These are phyloP conservation scores for Chironex yamaguchii DNA, from an alignment of 30 jellyfish, hydroid and myxozoan genomes.

Conservation along the genomic window DNA sequence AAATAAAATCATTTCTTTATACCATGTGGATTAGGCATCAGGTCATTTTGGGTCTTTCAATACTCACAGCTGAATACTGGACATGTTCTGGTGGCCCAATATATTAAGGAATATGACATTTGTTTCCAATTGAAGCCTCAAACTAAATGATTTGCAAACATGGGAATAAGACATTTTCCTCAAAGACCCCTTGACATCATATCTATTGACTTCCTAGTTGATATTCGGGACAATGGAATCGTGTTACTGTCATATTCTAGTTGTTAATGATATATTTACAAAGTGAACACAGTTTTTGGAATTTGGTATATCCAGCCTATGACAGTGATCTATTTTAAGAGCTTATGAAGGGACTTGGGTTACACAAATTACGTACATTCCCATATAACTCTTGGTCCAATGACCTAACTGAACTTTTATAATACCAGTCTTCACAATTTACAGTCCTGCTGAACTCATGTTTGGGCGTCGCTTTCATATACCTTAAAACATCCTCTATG, in stretches of 20 bases:
- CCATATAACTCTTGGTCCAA: not conserved
- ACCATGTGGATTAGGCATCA: not conserved
- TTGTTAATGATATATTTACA: not conserved
- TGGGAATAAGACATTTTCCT: not conserved
- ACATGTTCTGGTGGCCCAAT: not conserved
- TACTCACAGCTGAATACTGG: not conserved
- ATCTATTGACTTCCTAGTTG: not conserved
- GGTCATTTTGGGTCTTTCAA: not conserved
- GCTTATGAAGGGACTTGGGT: not conserved
- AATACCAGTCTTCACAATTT: slow-evolving; percentile 10
- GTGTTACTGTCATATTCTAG: not conserved
- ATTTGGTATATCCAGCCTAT: not conserved
- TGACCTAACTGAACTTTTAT: too few species aligned
- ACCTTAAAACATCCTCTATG: slow-evolving; percentile 26
- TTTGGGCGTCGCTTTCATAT: slow-evolving; percentile 27
- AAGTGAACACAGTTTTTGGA: not conserved
- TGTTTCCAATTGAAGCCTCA: not conserved
- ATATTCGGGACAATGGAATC: not conserved
- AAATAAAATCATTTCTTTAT: not conserved
- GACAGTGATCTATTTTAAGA: not conserved
- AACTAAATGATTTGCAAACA: not conserved
- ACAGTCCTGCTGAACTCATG: slow-evolving; percentile 50
- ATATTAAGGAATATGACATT: not conserved
- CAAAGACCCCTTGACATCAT: not conserved
- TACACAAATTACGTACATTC: not conserved